Base-by-base conservation (phyloP, 2,113 vertebrate species). In the Misgurnus anguillicaudatus region DNA sequence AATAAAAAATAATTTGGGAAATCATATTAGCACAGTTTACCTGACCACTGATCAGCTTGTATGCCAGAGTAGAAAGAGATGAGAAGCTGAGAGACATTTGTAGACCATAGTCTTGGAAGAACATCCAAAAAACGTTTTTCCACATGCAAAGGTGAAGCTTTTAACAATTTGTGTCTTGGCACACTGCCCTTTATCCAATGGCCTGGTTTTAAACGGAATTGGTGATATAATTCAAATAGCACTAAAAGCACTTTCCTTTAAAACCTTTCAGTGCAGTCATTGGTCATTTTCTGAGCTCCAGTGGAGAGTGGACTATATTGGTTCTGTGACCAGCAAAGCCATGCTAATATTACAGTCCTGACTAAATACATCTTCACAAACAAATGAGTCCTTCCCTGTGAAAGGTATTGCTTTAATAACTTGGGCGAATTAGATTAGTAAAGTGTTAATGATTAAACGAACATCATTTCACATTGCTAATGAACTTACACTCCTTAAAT, bases 11-110 rank as follows among this genome's bases (percentile, higher is more conserved):
- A 36, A 75, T 67, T 53, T 79, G 24, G 47, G 39, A 55, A 70
- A 83, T 69, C 65, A 79, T 76, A 75, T 79, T 79, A 75, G 65
- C 81, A 75, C 58, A 75, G 77, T 83, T 79, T 51, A 57, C 64
- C 24, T 79, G 77, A 42, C 75, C 42, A 10, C 64, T 68, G 70
- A 83, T 63, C 70, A 82, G 47, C 45, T 31, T 70, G 5, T 21
- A 31, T 4, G 8, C 68, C 61, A 41, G 61, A 57, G 19, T 14
- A 51, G 61, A 7, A n/a, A 64, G 19, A 21, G 42, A 13, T 10
- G 14, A 24, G 55, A 17, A 64, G 24, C 2, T 38, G n/a, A 45
- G 42, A 45, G 51, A 74, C 6, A 10, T 74, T 17, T 47, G 38
- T 58, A 58, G 31, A 4, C 68, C 55, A n/a, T n/a, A n/a, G n/a